Conservation (phyloP, 1,140 invertebrate genomes). For the Acromyrmex echinatior region DNA sequence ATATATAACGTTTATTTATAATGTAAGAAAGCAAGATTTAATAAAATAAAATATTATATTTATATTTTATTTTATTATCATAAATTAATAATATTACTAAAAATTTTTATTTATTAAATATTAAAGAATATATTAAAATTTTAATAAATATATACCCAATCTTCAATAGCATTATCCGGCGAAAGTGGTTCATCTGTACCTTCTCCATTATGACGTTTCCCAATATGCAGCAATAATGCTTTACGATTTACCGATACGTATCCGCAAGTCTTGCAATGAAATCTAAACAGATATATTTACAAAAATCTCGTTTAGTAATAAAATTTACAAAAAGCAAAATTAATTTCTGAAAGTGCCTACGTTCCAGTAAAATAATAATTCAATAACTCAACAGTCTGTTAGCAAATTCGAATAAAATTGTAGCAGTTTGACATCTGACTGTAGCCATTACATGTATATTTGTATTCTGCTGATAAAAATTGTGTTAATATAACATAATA, state of each 20-base stretch:
- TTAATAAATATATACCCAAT: constrained; percentile 79
- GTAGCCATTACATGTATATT: background rate
- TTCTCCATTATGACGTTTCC: constrained; percentile 77
- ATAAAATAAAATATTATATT: background rate
- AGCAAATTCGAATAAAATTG: background rate
- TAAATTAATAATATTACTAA: background rate
- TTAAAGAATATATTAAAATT: background rate
- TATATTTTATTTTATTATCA: background rate
- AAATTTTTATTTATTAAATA: background rate
- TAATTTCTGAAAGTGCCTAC: background rate
- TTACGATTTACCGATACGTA: constrained; percentile 79
- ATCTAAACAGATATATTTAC: constrained; percentile 65
- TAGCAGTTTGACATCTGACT: background rate
- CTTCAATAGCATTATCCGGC: constrained; percentile 80
- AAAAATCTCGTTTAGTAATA: background rate
- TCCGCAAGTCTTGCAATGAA: constrained; percentile 81
- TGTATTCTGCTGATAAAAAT: background rate
- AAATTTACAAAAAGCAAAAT: background rate
- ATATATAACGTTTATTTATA: background rate
- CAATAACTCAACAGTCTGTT: background rate
- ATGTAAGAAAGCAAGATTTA: constrained; percentile 7
- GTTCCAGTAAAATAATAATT: background rate
- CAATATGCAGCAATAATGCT: constrained; percentile 79
- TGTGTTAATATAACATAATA: background rate
- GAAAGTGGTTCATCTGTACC: constrained; percentile 72